Evolutionary conservation across 1,140 invertebrate species (phyloP).

Genomic region (Bombus pyrosoma): DNA sequence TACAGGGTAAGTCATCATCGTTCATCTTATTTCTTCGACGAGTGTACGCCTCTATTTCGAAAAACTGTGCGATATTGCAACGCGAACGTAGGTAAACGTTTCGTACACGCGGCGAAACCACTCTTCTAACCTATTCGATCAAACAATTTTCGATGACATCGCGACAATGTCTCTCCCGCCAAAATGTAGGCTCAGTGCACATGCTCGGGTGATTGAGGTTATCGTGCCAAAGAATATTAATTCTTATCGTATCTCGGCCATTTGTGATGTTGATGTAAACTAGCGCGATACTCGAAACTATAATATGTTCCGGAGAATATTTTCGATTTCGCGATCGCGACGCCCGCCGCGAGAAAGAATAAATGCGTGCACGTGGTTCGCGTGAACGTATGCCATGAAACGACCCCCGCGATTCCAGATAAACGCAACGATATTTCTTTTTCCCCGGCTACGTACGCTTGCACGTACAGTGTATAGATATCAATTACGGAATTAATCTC

Average conservation of each 20-base stretch:
- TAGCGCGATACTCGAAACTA: not conserved
- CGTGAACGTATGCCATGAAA: conserved; percentile 45
- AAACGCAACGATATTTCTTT: conserved; percentile 46
- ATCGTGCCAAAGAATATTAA: not conserved
- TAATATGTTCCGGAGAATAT: not conserved
- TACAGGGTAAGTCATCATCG: conserved; percentile 65
- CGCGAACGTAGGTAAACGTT: not conserved
- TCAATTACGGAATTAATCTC: conserved; percentile 56
- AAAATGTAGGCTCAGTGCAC: conserved; percentile 63
- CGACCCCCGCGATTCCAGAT: conserved; percentile 32
- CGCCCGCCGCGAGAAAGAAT: not conserved
- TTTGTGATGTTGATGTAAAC: not conserved
- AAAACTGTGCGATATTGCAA: not conserved
- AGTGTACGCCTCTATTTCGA: not conserved
- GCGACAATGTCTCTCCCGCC: conserved; percentile 66
- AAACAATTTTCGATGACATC: not conserved
- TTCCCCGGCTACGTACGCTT: not conserved
- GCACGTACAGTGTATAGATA: conserved; percentile 38
- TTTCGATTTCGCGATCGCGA: not conserved
- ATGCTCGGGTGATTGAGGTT: conserved; percentile 65
- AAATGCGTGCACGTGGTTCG: conserved; percentile 49
- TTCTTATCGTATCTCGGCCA: too few species aligned
- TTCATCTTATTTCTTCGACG: not conserved
- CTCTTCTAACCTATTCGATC: not conserved
- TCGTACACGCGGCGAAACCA: too few species aligned